Conservation (phyloP, 2,888 invertebrate species). For the Notodonta dromedarius region DNA sequence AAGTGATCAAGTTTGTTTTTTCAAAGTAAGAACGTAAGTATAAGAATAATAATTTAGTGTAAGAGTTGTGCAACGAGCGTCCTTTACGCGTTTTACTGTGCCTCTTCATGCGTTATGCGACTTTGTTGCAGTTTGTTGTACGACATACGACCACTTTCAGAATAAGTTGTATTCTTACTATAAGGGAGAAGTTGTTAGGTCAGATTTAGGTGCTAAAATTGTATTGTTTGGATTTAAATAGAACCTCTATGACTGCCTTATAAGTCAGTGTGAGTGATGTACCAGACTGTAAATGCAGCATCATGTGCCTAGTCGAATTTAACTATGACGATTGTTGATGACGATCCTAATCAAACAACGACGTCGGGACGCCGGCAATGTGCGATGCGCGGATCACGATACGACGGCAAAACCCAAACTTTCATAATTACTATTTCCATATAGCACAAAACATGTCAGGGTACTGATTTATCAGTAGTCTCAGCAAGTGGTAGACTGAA, state of each 20-base stretch:
- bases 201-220: neutral
- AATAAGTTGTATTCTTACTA: too few species aligned
- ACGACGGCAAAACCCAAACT: neutral
- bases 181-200: neutral
- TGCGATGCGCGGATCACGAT: neutral
- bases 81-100: too few species aligned
- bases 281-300: constrained; percentile 15
- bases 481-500: too few species aligned
- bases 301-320: constrained; percentile 20
- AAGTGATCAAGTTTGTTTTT: neutral
- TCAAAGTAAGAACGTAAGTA: neutral
- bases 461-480: too few species aligned
- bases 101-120: neutral
- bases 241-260: neutral
- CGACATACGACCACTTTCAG: neutral
- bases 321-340: constrained; percentile 1
- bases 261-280: constrained; percentile 16
- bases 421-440: neutral
- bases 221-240: neutral
- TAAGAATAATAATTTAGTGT: too few species aligned
- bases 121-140: neutral
- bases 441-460: too few species aligned
- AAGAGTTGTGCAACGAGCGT: too few species aligned
- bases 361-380: neutral
- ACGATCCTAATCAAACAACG: constrained; percentile 25